Conservation (phyloP, 2,113 vertebrate genomes). For the Callionymus lyra region DNA sequence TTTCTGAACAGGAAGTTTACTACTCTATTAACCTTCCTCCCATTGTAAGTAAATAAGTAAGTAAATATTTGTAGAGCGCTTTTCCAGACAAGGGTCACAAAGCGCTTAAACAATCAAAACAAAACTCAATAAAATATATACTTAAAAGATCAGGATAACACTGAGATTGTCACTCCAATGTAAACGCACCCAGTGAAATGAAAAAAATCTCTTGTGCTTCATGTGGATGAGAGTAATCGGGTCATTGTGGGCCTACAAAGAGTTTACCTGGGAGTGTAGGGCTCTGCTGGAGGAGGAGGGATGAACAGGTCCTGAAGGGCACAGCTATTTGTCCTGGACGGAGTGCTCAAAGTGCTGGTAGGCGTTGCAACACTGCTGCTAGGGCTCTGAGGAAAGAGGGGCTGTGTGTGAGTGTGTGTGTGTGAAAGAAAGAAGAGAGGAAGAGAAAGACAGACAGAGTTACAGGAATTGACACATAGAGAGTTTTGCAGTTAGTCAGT, state of each 20-base stretch:
- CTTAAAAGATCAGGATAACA: too few species aligned
- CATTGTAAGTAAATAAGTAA: too few species aligned
- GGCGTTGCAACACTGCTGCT: constrained; percentile 91
- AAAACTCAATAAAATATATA: too few species aligned
- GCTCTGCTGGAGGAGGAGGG: constrained; percentile 90
- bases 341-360: constrained; percentile 93
- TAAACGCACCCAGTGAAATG: too few species aligned
- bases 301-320: constrained; percentile 96
- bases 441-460: constrained; percentile 25
- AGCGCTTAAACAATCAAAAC: too few species aligned
- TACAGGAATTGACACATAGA: constrained; percentile 33
- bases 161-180: too few species aligned
- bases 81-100: too few species aligned
- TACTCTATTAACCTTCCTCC: too few species aligned
- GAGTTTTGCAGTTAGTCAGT: constrained; percentile 26
- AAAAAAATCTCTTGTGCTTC: too few species aligned
- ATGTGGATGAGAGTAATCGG: too few species aligned
- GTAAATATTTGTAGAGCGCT: too few species aligned
- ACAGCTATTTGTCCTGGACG: constrained; percentile 91
- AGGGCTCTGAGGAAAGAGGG: constrained; percentile 93
- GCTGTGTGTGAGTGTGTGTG: constrained; percentile 65
- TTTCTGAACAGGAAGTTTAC: too few species aligned
- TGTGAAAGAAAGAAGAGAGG: constrained; percentile 13
- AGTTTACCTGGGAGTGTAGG: constrained; percentile 87
- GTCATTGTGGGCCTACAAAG: not conserved